These are phyloP conservation scores for Mechanitis messenoides DNA, from an alignment of 2,888 invertebrate species.

Conservation along the genomic window DNA sequence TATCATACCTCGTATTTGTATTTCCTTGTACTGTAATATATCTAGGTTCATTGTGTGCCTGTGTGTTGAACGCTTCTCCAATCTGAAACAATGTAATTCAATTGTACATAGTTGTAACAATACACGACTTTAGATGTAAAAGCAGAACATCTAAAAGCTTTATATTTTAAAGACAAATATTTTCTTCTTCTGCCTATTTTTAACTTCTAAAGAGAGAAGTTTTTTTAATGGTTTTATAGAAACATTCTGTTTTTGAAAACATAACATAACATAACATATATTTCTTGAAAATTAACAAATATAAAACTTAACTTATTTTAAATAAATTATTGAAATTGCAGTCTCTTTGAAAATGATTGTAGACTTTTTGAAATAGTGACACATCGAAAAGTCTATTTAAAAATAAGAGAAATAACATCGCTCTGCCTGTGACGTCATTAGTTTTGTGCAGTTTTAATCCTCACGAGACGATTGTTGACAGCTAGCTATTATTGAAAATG, in stretches of 20 bases:
- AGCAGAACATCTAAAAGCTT: no score
- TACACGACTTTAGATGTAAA: no score
- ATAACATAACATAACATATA: no score
- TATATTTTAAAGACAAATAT: no score
- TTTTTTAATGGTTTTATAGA: no score
- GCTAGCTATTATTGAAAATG: slow-evolving; percentile 21
- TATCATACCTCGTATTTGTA: slow-evolving; percentile 22
- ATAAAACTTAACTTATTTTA: background rate
- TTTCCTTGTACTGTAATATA: slow-evolving; percentile 19
- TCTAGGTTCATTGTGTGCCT: slow-evolving; percentile 30
- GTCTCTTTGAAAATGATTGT: background rate
- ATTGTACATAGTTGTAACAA: slow-evolving; percentile 4
- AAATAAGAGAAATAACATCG: slow-evolving; percentile 17
- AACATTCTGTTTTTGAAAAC: no score
- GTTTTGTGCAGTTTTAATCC: slow-evolving; percentile 26
- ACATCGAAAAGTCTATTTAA: slow-evolving; percentile 16
- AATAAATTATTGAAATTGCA: background rate
- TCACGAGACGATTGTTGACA: slow-evolving; percentile 23
- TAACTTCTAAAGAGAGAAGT: no score
- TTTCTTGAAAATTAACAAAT: no score
- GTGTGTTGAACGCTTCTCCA: slow-evolving; percentile 47
- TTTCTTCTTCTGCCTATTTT: no score
- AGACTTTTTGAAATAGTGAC: background rate
- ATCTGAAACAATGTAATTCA: slow-evolving; percentile 47
- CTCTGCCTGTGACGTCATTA: slow-evolving; percentile 20